phyloP scores from a whole-genome alignment of 2,113 vertebrate species.

The Gymnobelideus leadbeateri region DNA sequence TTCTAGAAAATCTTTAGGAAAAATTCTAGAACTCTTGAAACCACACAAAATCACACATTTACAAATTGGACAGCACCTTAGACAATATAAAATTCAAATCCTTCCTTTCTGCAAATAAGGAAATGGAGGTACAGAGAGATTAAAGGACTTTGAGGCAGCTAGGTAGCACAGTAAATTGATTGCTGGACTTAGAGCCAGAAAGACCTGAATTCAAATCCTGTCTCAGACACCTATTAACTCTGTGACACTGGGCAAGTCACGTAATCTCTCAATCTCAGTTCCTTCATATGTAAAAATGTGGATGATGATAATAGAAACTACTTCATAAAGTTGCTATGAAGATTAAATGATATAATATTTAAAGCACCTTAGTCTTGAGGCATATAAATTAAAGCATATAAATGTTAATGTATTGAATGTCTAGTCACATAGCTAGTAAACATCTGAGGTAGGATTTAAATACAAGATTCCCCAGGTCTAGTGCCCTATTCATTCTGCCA shows the following conservation, averaged over 20 bases:
- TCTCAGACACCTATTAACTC: not conserved
- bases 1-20: not conserved
- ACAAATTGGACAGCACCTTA: not conserved
- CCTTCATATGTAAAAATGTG: not conserved
- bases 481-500: not conserved
- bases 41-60: not conserved
- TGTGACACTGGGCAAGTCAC: not conserved
- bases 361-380: not conserved
- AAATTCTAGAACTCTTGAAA: not conserved
- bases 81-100: not conserved
- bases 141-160: not conserved
- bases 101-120: not conserved
- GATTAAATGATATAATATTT: not conserved
- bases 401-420: not conserved
- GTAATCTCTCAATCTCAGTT: not conserved
- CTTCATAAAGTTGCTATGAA: not conserved
- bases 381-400: not conserved
- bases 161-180: not conserved
- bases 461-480: not conserved
- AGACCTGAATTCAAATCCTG: not conserved
- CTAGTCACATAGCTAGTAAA: not conserved
- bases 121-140: not conserved
- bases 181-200: not conserved
- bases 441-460: not conserved
- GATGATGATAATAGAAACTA: not conserved